A percentile compares a stretch with the other conserved stretches of the same genome.
These are phyloP conservation scores for Neodon shergylaensis DNA, from an alignment of 2,113 vertebrate genomes.

Conservation along the genomic window DNA sequence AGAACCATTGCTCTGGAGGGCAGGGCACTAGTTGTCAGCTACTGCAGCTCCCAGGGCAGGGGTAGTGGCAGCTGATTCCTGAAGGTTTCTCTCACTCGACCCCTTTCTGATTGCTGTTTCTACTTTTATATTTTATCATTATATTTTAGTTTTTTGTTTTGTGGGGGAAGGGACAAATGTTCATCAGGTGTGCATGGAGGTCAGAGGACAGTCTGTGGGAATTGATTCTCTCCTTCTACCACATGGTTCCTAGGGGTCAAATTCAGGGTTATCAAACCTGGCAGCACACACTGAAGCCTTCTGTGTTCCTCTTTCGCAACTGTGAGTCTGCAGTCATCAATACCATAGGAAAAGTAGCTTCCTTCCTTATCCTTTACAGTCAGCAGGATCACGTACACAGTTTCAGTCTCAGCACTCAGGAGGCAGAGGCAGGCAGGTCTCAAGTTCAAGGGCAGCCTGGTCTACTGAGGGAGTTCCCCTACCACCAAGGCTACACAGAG, in stretches of 20 bases:
- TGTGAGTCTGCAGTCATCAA: background rate
- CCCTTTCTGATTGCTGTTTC: slow-evolving; percentile 39
- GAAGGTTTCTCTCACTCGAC: background rate
- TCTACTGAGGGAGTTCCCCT: background rate
- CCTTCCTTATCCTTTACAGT: too few species aligned
- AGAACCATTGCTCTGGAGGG: too few species aligned
- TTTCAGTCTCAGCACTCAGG: background rate
- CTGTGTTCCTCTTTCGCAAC: background rate
- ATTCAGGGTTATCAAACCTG: background rate
- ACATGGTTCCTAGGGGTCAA: background rate
- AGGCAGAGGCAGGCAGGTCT: background rate
- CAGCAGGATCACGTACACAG: background rate
- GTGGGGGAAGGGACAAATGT: background rate
- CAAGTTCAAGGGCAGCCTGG: background rate
- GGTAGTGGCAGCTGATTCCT: background rate
- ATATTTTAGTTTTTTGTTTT: background rate
- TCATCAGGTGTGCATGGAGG: background rate
- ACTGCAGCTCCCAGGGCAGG: background rate
- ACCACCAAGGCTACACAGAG: background rate
- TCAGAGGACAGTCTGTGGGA: background rate
- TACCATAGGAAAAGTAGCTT: background rate
- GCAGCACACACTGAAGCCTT: background rate
- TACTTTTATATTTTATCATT: background rate
- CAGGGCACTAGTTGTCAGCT: too few species aligned
- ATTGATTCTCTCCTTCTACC: background rate